A percentile compares a stretch with the other conserved stretches of the same genome.
Conservation (phyloP, 2,113 vertebrate genomes). For the Ctenomys sociabilis region DNA sequence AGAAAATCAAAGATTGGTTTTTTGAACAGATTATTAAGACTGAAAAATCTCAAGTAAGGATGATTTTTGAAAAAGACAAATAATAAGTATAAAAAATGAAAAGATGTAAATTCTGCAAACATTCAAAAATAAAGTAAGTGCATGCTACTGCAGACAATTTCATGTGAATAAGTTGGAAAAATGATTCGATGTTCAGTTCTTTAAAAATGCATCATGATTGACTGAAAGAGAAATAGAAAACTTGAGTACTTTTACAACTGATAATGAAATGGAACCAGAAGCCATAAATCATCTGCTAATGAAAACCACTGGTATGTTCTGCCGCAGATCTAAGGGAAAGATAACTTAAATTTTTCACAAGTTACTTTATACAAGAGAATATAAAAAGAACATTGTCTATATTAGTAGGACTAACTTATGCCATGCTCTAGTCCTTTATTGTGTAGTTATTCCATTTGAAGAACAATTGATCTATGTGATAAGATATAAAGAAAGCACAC, state of each 20-base stretch:
- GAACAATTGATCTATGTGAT: background rate
- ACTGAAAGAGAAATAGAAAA: background rate
- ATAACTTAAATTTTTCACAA: background rate
- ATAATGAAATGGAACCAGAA: background rate
- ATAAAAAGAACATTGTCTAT: background rate
- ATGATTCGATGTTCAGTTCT: background rate
- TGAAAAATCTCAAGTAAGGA: background rate
- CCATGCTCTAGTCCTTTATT: background rate
- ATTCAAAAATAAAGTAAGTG: conserved; percentile 13
- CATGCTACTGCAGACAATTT: background rate
- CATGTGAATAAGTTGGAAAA: background rate
- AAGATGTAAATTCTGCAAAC: background rate
- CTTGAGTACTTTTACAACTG: background rate
- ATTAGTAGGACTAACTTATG: too few species aligned
- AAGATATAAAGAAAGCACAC: background rate
- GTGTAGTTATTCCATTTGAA: background rate
- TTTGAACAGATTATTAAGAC: background rate
- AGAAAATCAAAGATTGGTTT: background rate
- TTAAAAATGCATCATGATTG: background rate
- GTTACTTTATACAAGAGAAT: background rate
- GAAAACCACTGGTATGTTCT: background rate
- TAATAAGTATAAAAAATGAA: background rate
- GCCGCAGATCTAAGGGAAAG: background rate
- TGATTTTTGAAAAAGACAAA: background rate
- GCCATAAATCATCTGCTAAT: background rate